Conservation (phyloP, 2,113 vertebrate genomes). For the Oryzias curvinotus region DNA sequence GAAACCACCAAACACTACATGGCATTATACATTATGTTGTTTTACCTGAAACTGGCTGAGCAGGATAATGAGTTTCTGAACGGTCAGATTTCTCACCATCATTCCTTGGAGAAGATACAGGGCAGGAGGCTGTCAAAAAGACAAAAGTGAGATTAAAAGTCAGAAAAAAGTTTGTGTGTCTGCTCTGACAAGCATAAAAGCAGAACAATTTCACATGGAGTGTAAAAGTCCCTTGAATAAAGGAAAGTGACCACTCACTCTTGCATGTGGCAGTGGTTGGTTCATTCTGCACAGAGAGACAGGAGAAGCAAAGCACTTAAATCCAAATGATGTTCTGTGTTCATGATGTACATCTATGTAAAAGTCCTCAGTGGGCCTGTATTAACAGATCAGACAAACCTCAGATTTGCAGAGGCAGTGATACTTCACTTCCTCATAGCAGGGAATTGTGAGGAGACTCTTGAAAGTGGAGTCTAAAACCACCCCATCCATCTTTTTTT, state of each 20-base stretch:
- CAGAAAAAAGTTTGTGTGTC: neutral
- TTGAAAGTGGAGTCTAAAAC: neutral
- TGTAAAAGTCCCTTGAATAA: neutral
- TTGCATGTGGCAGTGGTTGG: neutral
- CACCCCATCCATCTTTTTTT: accelerated
- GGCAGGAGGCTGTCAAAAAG: no score
- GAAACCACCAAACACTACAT: no score
- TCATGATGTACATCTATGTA: no score
- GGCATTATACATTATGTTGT: no score
- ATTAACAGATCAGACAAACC: neutral
- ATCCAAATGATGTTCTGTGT: neutral
- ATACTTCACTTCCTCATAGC: neutral
- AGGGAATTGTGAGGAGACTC: neutral
- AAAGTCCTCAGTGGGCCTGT: neutral
- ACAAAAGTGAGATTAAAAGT: no score
- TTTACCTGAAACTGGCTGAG: no score
- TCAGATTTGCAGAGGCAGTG: neutral
- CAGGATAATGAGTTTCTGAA: no score
- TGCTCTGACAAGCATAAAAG: neutral
- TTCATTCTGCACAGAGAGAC: neutral
- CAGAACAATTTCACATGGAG: neutral
- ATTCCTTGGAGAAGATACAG: no score
- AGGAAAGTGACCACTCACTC: neutral
- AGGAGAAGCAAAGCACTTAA: neutral
- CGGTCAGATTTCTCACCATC: no score